Conservation (phyloP, 2,888 invertebrate genomes). For the Pedicia rivosa region DNA sequence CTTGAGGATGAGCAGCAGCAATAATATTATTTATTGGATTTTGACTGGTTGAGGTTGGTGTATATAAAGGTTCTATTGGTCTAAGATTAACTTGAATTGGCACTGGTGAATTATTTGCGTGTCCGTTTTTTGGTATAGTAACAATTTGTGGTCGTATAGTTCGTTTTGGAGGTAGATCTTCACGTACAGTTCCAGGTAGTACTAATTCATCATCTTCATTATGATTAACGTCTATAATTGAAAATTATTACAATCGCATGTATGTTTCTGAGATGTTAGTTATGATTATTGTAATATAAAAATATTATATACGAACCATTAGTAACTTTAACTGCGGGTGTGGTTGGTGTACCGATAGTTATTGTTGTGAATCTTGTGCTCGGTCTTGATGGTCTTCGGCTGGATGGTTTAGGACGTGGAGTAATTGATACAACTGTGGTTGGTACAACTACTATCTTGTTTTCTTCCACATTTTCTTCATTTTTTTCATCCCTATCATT, state of each 20-base stretch:
- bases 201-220: too few relatives aligned
- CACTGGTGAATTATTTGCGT: conserved; percentile 11
- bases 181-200: conserved; percentile 31
- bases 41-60: conserved; percentile 12
- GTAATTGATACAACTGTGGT: conserved; percentile 23
- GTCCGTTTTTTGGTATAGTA: conserved; percentile 21
- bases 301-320: too few relatives aligned
- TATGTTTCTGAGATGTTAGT: too few relatives aligned
- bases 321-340: too few relatives aligned
- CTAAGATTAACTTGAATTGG: conserved; percentile 20
- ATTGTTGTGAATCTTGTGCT: conserved; percentile 12
- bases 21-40: conserved; percentile 34
- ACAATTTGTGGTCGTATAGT: conserved; percentile 22
- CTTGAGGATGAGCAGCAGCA: conserved; percentile 56
- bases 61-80: conserved; percentile 13
- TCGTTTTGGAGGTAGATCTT: conserved; percentile 31
- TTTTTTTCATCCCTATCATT: too few relatives aligned
- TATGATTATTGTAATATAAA: too few relatives aligned
- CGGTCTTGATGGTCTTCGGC: conserved; percentile 14
- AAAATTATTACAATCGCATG: too few relatives aligned
- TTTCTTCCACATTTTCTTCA: too few relatives aligned
- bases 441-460: conserved; percentile 30
- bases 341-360: conserved; percentile 20
- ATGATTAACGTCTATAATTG: too few relatives aligned
- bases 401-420: conserved; percentile 25